Evolutionary conservation across 2,797 vertebrate genomes (phyloP), one percentile per base, ranked within the genome.

Genomic region (Lycodopsis pacificus): DNA sequence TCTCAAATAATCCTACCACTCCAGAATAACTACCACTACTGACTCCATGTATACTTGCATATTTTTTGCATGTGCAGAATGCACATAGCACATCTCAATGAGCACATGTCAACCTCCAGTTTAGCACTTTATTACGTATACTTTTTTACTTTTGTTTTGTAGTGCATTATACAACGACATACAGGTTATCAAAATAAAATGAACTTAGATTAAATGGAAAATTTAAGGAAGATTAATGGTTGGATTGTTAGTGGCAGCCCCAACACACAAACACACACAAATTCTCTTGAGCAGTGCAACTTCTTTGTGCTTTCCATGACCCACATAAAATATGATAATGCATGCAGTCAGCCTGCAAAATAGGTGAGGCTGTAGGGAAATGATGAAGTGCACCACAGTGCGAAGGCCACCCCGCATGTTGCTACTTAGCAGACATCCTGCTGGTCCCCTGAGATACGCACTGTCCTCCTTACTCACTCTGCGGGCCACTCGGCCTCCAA

Each of bases 291-390:
- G 81, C 77, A 20, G 74, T 48, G 72, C 86, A 76, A 72, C 77
- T 83, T 82, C 73, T 69, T 81, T 77, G 67, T 76, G 82, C 82
- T 72, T 88, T 87, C 80, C 79, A 56, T 83, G 88, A 89, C 86
- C 83, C 78, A 81, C 79, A 86, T 93, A 88, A 91, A 91, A 91
- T 92, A 90, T 93, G 90, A 80, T 91, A 93, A 94, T 90, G 77
- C 63, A 93, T 92, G 85, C 89, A 91, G 82, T 84, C 84, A 83
- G 87, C 34, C 71, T 85, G 85, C 83, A 89, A 82, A 91, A 89
- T 58, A 92, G 92, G 86, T 88, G 82, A 88, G 59, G 85, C 90
- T 90, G 88, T 75, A 67, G 77, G 88, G 85, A 86, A 85, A 90
- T 89, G 86, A 92, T 84, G 87, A 88, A 87, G 88, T 54, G 53